Evolutionary conservation across 2,113 vertebrate species (phyloP).

Genomic region (Lophius piscatorius): DNA sequence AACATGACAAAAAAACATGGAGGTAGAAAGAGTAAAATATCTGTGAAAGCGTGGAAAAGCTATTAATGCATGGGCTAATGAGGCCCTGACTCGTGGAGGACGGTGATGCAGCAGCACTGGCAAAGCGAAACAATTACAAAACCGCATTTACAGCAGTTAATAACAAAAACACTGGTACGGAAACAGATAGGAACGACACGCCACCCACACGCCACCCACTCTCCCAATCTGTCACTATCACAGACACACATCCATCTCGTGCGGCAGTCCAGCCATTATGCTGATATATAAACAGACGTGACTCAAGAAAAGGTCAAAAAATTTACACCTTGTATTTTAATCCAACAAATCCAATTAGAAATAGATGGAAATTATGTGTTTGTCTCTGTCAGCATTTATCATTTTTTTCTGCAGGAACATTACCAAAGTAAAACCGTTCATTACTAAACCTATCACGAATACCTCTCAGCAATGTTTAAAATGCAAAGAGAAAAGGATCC

Average conservation of each 20-base stretch:
- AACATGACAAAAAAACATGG: too few species aligned
- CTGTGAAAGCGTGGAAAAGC: too few species aligned
- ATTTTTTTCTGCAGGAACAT: background rate
- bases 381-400: too few species aligned
- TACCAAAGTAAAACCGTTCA: background rate
- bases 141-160: conserved; percentile 20
- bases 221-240: background rate
- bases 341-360: background rate
- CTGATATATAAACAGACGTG: background rate
- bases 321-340: background rate
- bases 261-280: background rate
- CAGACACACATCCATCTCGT: background rate
- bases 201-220: background rate
- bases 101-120: background rate
- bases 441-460: too few species aligned
- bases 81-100: conserved; percentile 24
- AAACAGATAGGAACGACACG: too few species aligned
- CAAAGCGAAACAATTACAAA: conserved; percentile 36
- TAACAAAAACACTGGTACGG: background rate
- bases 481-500: too few species aligned
- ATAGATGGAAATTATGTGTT: too few species aligned
- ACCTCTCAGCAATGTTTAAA: too few species aligned
- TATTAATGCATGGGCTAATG: conserved; percentile 43
- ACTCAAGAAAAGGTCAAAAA: background rate
- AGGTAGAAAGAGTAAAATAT: too few species aligned